Evolutionary conservation across 2,113 vertebrate species (phyloP), one percentile per base, ranked within the genome.

Genomic region (Parus major): DNA sequence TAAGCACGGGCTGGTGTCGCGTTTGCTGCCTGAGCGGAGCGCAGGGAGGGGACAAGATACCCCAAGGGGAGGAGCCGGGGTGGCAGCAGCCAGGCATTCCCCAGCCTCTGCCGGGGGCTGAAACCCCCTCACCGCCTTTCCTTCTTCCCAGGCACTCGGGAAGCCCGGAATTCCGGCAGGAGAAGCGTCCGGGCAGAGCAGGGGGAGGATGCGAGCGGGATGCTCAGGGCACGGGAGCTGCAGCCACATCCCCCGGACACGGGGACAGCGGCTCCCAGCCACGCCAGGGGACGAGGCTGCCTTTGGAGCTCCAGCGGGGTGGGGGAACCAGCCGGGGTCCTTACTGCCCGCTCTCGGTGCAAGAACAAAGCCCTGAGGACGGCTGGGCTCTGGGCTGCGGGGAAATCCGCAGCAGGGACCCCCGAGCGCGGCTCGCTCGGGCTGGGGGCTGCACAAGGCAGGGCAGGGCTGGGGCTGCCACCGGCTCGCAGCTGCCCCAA

Each of bases 381-480:
- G 23, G 68, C 33, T 1, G 22, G 3, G 27, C 4, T 33, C 39
- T 29, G 1, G 6, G 21, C 44, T 27, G 1, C 2, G 39, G 29
- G 68, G 31, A 27, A 22, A 72, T 3, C 29, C 16, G 81, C 73
- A 25, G 82, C 29, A 5, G 15, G 50, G 17, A 21, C 5, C 35
- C 21, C 66, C 5, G 31, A 14, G 20, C 19, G 31, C 13, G 31
- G 73, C 59, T 44, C 57, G 55, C 4, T 27, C 28, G 59, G 12
- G 6, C 50, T 42, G 55, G 2, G 63, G 68, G 75, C 84, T 29
- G 35, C 78, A 11, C 65, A 22, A 9, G 15, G 10, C 49, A 22
- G 42, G 18, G 25, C 18, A 31, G 36, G 18, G 64, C 72, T 0
- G 69, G 44, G 49, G 69, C 56, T 73, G 59, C 18, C 68, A 35